These are phyloP conservation scores for Perca schrenkii DNA, from an alignment of 2,113 vertebrate genomes.

Conservation along the genomic window DNA sequence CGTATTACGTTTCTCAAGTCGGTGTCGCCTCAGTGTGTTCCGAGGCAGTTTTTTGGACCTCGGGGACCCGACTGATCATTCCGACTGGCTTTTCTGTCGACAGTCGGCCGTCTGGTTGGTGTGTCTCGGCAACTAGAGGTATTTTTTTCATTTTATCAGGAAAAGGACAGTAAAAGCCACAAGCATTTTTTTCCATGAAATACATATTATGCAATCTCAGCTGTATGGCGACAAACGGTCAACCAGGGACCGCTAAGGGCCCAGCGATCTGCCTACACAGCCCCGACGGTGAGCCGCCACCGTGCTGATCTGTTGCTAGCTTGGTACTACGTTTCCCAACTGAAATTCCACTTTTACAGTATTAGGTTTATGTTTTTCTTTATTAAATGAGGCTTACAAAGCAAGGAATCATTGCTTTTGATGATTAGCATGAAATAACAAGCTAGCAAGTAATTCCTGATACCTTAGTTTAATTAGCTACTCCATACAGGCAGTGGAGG, in stretches of 20 bases:
- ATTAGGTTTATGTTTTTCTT: background rate
- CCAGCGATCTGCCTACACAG: too few relatives aligned
- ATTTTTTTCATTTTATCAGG: background rate
- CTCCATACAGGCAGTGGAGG: background rate
- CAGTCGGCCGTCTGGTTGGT: too few relatives aligned
- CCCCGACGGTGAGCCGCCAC: background rate
- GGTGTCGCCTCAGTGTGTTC: too few relatives aligned
- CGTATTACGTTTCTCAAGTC: too few relatives aligned
- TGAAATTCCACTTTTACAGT: background rate
- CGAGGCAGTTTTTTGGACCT: too few relatives aligned
- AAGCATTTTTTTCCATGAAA: background rate
- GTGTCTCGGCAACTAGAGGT: background rate
- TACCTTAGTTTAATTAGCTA: background rate
- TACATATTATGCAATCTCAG: too few relatives aligned
- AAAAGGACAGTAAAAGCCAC: background rate
- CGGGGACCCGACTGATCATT: too few relatives aligned
- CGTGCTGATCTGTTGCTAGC: background rate
- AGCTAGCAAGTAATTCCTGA: background rate
- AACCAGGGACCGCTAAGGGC: too few relatives aligned
- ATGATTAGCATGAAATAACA: background rate
- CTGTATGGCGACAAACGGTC: too few relatives aligned
- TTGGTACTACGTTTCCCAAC: background rate
- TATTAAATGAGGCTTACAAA: background rate
- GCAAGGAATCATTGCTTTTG: background rate
- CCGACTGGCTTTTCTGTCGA: too few relatives aligned